Base-by-base conservation (phyloP, 2,888 invertebrate genomes). In the Drymonia ruficornis region DNA sequence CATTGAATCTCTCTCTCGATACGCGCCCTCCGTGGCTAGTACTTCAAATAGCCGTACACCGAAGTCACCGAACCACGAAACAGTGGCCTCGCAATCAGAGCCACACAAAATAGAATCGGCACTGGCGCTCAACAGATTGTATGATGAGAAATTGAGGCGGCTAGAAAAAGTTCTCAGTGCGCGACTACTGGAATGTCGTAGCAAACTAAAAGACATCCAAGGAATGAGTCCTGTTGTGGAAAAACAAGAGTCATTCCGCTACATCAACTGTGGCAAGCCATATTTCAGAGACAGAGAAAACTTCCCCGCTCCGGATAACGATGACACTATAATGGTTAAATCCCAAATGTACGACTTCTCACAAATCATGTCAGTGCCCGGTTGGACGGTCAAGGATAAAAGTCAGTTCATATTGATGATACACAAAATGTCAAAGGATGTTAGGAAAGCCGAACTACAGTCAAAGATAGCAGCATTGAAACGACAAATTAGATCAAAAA, bases 231-330 rank as follows among this genome's bases (percentile, higher is more conserved):
- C 49, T 13, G 42, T 55, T 0, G 43, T 44, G 6, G 76, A 74
- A 0, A 76, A 60, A 63, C 49, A 56, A 16, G 72, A 72, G n/a
- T 60, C 60, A 47, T 89, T 85, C 31, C 76, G 80, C 28, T 85
- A 86, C 40, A 74, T 83, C 0, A 76, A 73, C 49, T 90, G 94
- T 74, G 93, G 95, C 31, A 89, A 93, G 68, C 94, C 96, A 0
- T 96, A 95, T 74, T 96, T 96, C 65, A 96, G 95, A 72, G 95
- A 95, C 67, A 84, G 76, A 19, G 70, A 86, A 18, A 89, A 91
- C 19, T 94, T 93, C 64, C 81, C 90, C 0, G 81, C 91, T 1
- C 91, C 92, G 4, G 93, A 94, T 19, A 96, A 96, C 79, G 83
- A 88, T 5, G 96, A 96, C 68, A 93, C 94, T 7, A 62, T 83